Evolutionary conservation across 2,113 vertebrate species (phyloP), one percentile per base, ranked within the genome.

Genomic region (Prietella phreatophila): DNA sequence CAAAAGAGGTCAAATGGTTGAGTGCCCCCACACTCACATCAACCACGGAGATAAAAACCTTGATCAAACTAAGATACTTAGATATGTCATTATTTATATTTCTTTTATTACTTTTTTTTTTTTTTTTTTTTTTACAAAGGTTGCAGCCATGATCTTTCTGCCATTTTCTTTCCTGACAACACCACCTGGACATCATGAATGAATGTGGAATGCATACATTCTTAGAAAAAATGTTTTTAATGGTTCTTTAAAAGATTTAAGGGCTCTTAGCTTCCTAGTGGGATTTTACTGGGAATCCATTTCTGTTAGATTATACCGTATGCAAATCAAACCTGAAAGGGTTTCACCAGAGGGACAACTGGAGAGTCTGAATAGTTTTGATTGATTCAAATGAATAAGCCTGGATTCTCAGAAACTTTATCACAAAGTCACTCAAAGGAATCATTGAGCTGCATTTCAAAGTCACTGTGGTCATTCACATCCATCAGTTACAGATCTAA

Each of bases 11-110:
- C 47, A 33, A 86, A 63, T 63, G 73, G 89, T 89, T 89, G 85
- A 88, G 91, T 90, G 88, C 47, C 50, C 0, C 25, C 50, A 55
- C 84, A 83, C 90, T 91, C 17, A 22, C 19, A 83, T 83, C 91
- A 91, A 90, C 86, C 87, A 85, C 39, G 79, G 17, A 86, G 58
- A 80, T 79, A 58, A 86, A 53, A 55, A 56, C 30, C 14, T 36
- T 60, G 53, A 55, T 71, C n/a, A 50, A 14, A 53, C 61, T 33
- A 30, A 69, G 63, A 69, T 84, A 36, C 8, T 15, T 25, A 7
- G 20, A 56, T 56, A 30, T 73, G 39, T 55, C 4, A 71, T 55
- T 71, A 69, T 36, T 55, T 84, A 30, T 84, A 33, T 36, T 33
- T 17, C 61, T 67, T 69, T 50, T 19, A 55, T 84, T 50, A 27